Evolutionary conservation across 35 echinoderm and acorn worm species (phyloP), one percentile per base, ranked within the genome.

Genomic region (Holothuria glaberrima): DNA sequence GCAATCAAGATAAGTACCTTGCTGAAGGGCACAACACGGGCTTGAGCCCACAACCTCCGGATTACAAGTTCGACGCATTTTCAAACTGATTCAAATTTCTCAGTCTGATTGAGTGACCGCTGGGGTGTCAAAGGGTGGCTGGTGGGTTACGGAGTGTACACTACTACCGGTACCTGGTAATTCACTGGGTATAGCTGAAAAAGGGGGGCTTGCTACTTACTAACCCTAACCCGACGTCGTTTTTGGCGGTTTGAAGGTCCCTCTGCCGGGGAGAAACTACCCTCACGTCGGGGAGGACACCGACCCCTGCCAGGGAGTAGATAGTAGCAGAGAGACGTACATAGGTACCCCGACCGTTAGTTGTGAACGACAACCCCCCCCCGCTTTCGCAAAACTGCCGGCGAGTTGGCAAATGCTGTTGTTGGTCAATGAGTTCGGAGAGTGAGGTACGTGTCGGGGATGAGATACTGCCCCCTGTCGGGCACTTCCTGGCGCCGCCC

Each of bases 1-100:
- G 58, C 58, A 59, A 59, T 59, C 58, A 59, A 21, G 58, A n/a
- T n/a, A n/a, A 59, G 58, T 59, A 59, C 58, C 58, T 59, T 59
- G 58, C 58, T 59, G 58, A 59, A 59, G 58, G 58, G 58, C 58
- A 59, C 58, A 59, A 59, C 58, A 59, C 58, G 58, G 21, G 58
- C 58, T 59, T 59, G 58, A 59, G 21, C 58, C 58, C 21, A 21
- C 12, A 59, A 59, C 58, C 58, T 59, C 58, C 58, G 12, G 58
- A 59, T 59, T 59, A 59, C 58, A 59, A 59, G 58, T n/a, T n/a
- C n/a, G n/a, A n/a, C n/a, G n/a, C 58, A 59, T 59, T 59, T 59
- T 59, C 58, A 59, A 59, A 59, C 58, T 59, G 58, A 21, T 59
- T 59, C 58, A 59, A 59, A 59, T 59, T 59, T 59, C 58, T 59